phyloP scores from a whole-genome alignment of 1,140 invertebrate species.

The Drosophila pseudoobscura region DNA sequence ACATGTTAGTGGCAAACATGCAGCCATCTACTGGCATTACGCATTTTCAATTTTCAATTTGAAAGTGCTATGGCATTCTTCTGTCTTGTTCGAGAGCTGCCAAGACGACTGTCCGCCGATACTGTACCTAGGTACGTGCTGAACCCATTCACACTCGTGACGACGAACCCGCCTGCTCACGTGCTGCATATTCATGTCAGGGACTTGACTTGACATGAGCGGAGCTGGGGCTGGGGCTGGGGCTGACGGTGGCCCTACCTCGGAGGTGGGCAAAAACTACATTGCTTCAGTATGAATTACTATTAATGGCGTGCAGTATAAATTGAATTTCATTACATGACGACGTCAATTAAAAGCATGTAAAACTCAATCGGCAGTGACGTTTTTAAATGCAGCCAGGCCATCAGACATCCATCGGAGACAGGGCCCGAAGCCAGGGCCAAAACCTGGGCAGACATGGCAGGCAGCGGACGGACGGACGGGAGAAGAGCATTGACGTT shows the following conservation, averaged over 20 bases:
- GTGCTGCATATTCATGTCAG: conserved; percentile 53
- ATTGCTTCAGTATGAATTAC: conserved; percentile 67
- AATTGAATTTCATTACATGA: conserved; percentile 83
- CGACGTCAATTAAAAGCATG: conserved; percentile 82
- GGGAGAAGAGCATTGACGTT: conserved; percentile 30
- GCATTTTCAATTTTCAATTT: conserved; percentile 21
- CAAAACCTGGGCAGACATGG: not conserved
- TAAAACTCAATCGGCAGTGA: conserved; percentile 81
- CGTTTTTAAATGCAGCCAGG: conserved; percentile 74
- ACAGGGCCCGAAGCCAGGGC: conserved; percentile 2
- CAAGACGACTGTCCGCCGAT: conserved; percentile 10
- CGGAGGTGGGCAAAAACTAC: conserved; percentile 1
- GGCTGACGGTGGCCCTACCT: no score
- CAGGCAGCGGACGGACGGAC: conserved; percentile 14
- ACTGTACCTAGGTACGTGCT: conserved; percentile 1
- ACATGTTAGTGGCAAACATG: conserved; percentile 19
- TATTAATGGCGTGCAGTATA: conserved; percentile 73
- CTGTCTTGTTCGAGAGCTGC: conserved; percentile 22
- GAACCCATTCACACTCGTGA: conserved; percentile 5
- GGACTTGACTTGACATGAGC: conserved; percentile 13
- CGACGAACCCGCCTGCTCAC: conserved; percentile 20
- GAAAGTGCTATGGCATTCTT: conserved; percentile 14
- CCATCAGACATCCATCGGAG: conserved; percentile 34
- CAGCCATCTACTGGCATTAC: not conserved
- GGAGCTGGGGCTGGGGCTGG: not conserved